Base-by-base conservation (phyloP, 53 echinoderm and acorn worm genomes). In the Stichopus horrens region DNA sequence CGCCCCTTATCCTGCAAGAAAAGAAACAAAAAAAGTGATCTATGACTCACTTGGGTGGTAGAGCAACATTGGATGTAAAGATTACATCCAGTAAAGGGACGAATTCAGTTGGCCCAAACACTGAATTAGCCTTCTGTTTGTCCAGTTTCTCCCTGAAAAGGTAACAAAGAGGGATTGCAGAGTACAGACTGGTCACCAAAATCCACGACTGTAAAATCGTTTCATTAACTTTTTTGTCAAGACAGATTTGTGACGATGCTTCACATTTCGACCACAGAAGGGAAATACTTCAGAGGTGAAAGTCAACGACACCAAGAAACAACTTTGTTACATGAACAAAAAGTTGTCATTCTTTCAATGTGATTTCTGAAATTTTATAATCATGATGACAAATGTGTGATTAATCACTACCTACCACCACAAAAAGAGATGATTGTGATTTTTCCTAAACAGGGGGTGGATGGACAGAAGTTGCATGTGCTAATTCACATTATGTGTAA, bases 1-100 rank as follows among this genome's bases (percentile, higher is more conserved):
- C n/a, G 4, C 4, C 4, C 76, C 20, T 21, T 10, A 1, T 4
- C 76, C 4, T 21, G 9, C 20, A 76, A 76, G 0, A 23, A 76
- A 14, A 76, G 54, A 4, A 74, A 74, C 20, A 74, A 13, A 13
- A 74, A 18, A 67, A 67, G n/a, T 14, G n/a, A 67, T 14, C 11
- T 11, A 76, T 11, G n/a, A 93, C 99, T 92, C 89, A 99, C 99
- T 87, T 92, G 20, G 92, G 91, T 65, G 95, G 88, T 9, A 99
- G 93, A 6, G 93, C 88, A 63, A 83, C 94, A 86, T 93, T 94
- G 71, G 99, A 96, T 21, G 96, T 99, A 92, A 96, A 99, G 89
- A 96, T 94, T 82, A 94, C 94, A 93, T 99, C 99, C 52, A 99
- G 86, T 7, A 99, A 91, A 8, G 99, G 99, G 88, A 99, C 94